Conservation (phyloP, 2,113 vertebrate species). For the Osmerus mordax region DNA sequence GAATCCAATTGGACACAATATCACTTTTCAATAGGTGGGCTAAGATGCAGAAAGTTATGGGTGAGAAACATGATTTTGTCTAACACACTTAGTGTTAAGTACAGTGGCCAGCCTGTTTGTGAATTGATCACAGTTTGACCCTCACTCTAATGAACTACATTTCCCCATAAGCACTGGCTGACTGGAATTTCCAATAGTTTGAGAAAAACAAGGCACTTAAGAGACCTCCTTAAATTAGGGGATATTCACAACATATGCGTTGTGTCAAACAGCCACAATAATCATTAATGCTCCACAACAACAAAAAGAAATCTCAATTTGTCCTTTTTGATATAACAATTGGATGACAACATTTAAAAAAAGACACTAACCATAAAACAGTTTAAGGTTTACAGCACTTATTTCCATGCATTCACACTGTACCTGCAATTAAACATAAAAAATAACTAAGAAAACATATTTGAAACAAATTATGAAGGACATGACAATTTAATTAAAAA, state of each 20-base stretch:
- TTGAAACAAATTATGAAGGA: no score
- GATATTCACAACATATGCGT: background rate
- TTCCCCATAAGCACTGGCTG: no score
- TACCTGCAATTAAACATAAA: no score
- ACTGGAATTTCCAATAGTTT: background rate
- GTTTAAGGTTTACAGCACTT: no score
- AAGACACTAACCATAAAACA: no score
- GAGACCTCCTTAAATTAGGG: no score
- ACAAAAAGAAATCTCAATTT: background rate
- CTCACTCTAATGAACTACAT: no score
- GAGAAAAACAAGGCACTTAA: background rate
- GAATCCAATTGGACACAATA: slow-evolving; percentile 6
- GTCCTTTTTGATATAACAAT: background rate
- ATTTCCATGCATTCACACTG: no score
- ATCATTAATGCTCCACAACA: slow-evolving; percentile 17
- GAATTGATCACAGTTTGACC: background rate
- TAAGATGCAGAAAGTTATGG: background rate
- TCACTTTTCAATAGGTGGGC: slow-evolving; percentile 24
- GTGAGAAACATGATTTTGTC: slow-evolving; percentile 11
- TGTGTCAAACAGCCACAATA: background rate
- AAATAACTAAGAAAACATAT: background rate
- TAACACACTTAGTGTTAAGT: background rate
- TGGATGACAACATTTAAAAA: background rate
- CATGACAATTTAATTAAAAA: background rate
- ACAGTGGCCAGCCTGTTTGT: background rate